Evolutionary conservation across 2,113 vertebrate species (phyloP).

Genomic region (Pedionomus torquatus): DNA sequence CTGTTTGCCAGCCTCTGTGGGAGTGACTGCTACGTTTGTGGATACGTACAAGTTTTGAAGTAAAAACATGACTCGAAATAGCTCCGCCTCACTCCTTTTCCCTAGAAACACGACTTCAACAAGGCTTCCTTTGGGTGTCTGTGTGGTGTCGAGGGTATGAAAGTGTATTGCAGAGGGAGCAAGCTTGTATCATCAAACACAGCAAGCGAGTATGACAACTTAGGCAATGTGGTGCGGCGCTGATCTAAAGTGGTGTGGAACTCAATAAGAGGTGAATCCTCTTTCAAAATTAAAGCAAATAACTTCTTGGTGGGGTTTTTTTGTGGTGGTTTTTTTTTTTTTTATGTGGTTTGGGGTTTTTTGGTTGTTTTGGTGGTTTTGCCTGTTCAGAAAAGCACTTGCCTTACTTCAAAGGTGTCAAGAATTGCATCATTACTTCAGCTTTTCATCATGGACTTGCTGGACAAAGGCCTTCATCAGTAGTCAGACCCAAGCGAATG

Average conservation of each 20-base stretch:
- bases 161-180: background rate
- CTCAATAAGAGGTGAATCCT: constrained; percentile 39
- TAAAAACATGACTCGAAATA: background rate
- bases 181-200: background rate
- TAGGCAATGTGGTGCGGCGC: fast-evolving
- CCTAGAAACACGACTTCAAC: constrained; percentile 3
- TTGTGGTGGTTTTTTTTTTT: background rate
- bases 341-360: background rate
- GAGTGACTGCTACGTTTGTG: background rate
- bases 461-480: background rate
- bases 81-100: constrained; percentile 27
- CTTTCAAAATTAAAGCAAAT: background rate
- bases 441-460: background rate
- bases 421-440: background rate
- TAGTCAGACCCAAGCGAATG: background rate
- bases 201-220: background rate
- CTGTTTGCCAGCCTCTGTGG: constrained; percentile 6
- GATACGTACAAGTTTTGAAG: background rate
- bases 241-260: constrained; percentile 14
- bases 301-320: background rate
- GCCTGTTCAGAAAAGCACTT: background rate
- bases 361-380: background rate
- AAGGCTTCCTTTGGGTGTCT: background rate
- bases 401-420: background rate
- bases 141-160: background rate